These are phyloP conservation scores for Clupea harengus DNA, from an alignment of 2,113 vertebrate genomes.

Conservation along the genomic window DNA sequence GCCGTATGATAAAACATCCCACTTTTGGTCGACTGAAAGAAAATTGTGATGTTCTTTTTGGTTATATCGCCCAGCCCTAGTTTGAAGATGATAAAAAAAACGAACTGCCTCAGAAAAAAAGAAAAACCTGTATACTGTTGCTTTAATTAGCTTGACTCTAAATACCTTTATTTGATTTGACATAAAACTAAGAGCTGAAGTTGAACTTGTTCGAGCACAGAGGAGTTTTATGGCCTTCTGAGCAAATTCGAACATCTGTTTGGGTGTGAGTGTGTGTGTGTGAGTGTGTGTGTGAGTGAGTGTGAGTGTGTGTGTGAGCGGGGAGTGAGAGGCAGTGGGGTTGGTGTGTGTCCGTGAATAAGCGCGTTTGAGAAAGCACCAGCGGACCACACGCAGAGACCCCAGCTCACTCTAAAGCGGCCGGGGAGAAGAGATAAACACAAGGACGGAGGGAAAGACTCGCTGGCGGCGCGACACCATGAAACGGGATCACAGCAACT, in stretches of 20 bases:
- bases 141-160: neutral
- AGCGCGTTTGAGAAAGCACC: no score
- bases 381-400: no score
- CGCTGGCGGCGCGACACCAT: neutral
- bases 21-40: no score
- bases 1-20: no score
- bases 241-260: neutral
- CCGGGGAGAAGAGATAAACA: slow-evolving; percentile 3
- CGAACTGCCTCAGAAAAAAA: no score
- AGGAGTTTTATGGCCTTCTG: neutral
- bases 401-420: no score
- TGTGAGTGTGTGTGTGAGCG: neutral
- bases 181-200: neutral
- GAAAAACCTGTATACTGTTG: no score
- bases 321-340: neutral
- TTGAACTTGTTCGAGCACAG: neutral
- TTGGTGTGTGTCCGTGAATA: neutral
- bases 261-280: neutral
- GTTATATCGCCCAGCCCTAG: no score
- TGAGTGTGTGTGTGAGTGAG: neutral
- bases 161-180: neutral
- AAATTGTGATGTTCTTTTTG: no score
- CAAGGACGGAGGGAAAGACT: neutral
- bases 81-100: no score
- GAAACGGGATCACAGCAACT: slow-evolving; percentile 11